Conservation (phyloP, 2,113 vertebrate genomes). For the Procapra przewalskii region DNA sequence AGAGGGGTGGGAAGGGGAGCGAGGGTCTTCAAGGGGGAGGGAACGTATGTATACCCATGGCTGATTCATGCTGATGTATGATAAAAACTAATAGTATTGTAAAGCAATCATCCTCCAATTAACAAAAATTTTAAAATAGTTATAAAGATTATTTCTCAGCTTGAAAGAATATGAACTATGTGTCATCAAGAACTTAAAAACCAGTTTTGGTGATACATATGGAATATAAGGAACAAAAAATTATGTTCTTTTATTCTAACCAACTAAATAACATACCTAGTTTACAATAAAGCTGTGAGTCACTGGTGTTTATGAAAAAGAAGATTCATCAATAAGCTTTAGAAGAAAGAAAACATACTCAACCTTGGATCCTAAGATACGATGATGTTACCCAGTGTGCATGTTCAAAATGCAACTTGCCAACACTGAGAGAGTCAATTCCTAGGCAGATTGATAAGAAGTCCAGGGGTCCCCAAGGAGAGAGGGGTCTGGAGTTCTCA, state of each 20-base stretch:
- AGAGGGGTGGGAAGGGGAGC: background rate
- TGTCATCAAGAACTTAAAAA: background rate
- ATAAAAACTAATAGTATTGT: background rate
- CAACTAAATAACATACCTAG: background rate
- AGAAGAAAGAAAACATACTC: constrained; percentile 39
- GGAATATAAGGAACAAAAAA: background rate
- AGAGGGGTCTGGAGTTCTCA: too few species aligned
- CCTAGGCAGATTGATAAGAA: too few species aligned
- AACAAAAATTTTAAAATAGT: background rate
- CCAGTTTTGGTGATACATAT: background rate
- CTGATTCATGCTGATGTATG: background rate
- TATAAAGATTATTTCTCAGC: background rate
- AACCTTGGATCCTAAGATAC: background rate
- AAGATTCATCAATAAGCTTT: constrained; percentile 13
- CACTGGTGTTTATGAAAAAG: constrained; percentile 27
- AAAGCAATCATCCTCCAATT: background rate
- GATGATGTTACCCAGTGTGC: background rate
- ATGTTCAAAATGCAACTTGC: constrained; percentile 42
- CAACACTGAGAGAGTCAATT: background rate
- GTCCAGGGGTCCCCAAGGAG: too few species aligned
- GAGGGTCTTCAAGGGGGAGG: background rate
- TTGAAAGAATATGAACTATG: background rate
- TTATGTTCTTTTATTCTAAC: background rate
- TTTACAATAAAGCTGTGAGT: background rate
- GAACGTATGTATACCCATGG: background rate